Conservation (phyloP, 2,797 vertebrate genomes). For the Thunnus albacares region DNA sequence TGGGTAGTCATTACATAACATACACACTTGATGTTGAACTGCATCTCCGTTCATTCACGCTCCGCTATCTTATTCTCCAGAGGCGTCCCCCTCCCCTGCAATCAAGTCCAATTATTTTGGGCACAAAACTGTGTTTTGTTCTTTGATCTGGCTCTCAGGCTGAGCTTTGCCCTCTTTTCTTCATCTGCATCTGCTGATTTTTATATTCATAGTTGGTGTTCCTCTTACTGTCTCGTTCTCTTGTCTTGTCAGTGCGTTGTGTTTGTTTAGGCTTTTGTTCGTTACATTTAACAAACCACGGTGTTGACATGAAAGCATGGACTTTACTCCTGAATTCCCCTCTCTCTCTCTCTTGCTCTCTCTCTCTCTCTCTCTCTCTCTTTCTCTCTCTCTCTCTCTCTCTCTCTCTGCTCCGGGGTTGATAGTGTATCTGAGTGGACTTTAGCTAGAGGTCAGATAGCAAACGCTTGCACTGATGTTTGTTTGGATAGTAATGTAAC, state of each 20-base stretch:
- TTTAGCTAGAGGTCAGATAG: slow-evolving; percentile 65
- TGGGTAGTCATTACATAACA: slow-evolving; percentile 39
- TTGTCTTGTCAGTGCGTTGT: slow-evolving; percentile 7
- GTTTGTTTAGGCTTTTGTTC: slow-evolving; percentile 50
- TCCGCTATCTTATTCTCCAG: slow-evolving; percentile 59
- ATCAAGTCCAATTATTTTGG: slow-evolving; percentile 71
- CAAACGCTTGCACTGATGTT: slow-evolving; percentile 43
- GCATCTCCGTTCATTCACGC: slow-evolving; percentile 28
- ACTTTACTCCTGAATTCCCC: slow-evolving; percentile 68
- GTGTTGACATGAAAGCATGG: slow-evolving; percentile 53
- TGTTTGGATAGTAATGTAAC: slow-evolving; percentile 46
- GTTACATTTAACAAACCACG: slow-evolving; percentile 40
- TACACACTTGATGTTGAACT: slow-evolving; percentile 17
- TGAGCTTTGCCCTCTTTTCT: slow-evolving; percentile 31
- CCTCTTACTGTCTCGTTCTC: neutral
- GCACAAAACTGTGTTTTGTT: slow-evolving; percentile 61
- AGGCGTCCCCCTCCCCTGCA: slow-evolving; percentile 60
- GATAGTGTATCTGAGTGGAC: slow-evolving; percentile 76
- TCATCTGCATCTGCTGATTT: slow-evolving; percentile 28
- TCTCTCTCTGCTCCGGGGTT: slow-evolving; percentile 9
- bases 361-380: slow-evolving; percentile 2
- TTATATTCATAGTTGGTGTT: neutral
- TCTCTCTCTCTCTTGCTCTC: neutral
- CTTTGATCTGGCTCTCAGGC: slow-evolving; percentile 44
- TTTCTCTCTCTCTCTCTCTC: neutral